phyloP scores from a whole-genome alignment of 2,888 invertebrate genomes.

The Xestoiulus laeticollis region DNA sequence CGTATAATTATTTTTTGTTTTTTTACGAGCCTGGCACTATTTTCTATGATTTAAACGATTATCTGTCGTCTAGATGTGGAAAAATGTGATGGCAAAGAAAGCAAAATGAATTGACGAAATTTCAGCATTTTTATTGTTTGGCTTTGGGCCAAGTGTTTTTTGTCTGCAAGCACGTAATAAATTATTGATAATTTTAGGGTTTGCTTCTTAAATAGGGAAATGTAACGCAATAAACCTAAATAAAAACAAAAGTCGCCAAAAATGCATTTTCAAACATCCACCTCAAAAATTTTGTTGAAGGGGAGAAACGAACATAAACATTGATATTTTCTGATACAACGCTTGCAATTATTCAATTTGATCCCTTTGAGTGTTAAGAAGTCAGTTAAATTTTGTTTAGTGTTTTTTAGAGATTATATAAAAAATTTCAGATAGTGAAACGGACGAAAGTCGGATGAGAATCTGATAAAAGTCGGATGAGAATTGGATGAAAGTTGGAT shows the following conservation, averaged over 20 bases:
- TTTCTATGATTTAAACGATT: constrained; percentile 5
- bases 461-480: too few species aligned
- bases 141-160: neutral
- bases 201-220: neutral
- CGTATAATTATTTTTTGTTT: neutral
- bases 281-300: too few species aligned
- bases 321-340: neutral
- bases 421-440: too few species aligned
- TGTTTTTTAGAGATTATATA: neutral
- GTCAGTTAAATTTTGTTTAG: neutral
- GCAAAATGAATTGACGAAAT: constrained; percentile 9
- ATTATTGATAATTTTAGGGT: neutral
- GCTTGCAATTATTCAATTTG: neutral
- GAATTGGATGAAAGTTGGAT: too few species aligned
- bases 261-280: too few species aligned
- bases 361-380: neutral
- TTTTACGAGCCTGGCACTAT: neutral
- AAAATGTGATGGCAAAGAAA: neutral
- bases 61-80: neutral
- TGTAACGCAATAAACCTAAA: neutral
- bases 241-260: constrained; percentile 1
- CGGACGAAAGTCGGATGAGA: too few species aligned
- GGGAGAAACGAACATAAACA: neutral
- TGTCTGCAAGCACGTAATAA: neutral
- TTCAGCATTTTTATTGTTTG: neutral